These are phyloP conservation scores for Cheilosia scutellata DNA, from an alignment of 2,888 invertebrate species.

Conservation along the genomic window DNA sequence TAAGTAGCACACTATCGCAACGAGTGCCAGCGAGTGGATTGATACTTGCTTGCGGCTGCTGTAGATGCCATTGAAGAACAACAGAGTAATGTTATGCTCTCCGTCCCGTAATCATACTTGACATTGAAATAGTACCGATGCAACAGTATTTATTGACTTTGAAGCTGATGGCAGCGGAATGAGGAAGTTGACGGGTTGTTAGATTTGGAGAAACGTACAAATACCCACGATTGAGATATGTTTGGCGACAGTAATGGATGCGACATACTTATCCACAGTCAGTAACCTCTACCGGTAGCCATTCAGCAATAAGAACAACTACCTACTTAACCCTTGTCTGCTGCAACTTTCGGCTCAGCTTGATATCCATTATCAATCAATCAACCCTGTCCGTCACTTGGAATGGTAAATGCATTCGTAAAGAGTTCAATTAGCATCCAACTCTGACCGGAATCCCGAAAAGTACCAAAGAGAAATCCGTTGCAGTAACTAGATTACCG, in stretches of 20 bases:
- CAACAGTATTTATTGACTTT: slow-evolving; percentile 64
- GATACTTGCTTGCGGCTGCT: slow-evolving; percentile 55
- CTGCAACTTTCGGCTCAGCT: slow-evolving; percentile 5
- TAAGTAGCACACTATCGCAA: slow-evolving; percentile 69
- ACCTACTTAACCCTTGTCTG: neutral
- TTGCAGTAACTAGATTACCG: slow-evolving; percentile 13
- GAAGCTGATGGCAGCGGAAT: slow-evolving; percentile 51
- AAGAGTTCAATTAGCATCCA: slow-evolving; percentile 58
- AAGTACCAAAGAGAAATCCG: slow-evolving; percentile 60
- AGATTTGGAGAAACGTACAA: slow-evolving; percentile 48
- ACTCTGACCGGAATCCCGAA: slow-evolving; percentile 57
- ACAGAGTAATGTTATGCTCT: slow-evolving; percentile 36
- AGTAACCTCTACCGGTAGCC: neutral
- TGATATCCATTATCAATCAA: slow-evolving; percentile 42
- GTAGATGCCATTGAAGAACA: slow-evolving; percentile 44
- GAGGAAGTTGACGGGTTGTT: slow-evolving; percentile 71
- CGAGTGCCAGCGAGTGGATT: slow-evolving; percentile 46
- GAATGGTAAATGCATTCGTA: slow-evolving; percentile 26
- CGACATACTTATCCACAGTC: neutral
- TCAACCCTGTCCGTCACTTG: slow-evolving; percentile 12
- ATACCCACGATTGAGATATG: slow-evolving; percentile 41
- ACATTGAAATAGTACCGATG: slow-evolving; percentile 74
- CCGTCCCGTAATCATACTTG: slow-evolving; percentile 62
- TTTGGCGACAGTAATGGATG: slow-evolving; percentile 51
- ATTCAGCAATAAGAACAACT: neutral